Evolutionary conservation across 1,140 invertebrate species (phyloP), one percentile per base, ranked within the genome.

Genomic region (Berghia stephanieae): DNA sequence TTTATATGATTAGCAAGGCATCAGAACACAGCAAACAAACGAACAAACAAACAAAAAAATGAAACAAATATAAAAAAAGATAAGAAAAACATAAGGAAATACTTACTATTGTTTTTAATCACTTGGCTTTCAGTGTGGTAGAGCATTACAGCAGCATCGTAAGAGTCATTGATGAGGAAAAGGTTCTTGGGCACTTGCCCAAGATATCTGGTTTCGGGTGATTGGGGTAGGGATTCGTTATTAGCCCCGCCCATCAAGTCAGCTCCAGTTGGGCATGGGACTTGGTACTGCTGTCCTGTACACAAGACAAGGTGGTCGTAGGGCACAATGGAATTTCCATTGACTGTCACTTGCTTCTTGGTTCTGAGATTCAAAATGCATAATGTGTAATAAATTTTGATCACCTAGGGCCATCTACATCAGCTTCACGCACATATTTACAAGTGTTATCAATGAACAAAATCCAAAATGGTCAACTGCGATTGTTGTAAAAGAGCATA

Each of bases 241-340:
- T 83, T 82, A 18, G 79, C 76, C 4, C 70, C 81, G 10, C 55
- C 49, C 4, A 83, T 75, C 38, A 85, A n/a, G 34, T 87, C 82
- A 2, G 81, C 84, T 10, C 79, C 83, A 1, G 84, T 85, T 18
- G 87, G 87, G 57, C 82, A 80, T 1, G 88, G 85, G 42, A 85
- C 74, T 67, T 86, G 84, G 78, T 90, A 90, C 79, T 90, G 89
- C 75, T 83, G 78, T 16, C 89, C 89, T 8, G 84, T 87, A 76
- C 84, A 83, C 10, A 90, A 68, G 21, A 90, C 81, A 31, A 90
- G 79, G 69, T 90, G 86, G 80, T 90, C 89, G 75, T 88, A 90
- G 0, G 88, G 87, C 8, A 90, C 85, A n/a, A 83, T 63, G 0
- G 83, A 75, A 18, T 73, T 73, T 16, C 79, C 78, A 79, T 88